Base-by-base conservation (phyloP, 2,888 invertebrate species). In the Drosophila yooni region DNA sequence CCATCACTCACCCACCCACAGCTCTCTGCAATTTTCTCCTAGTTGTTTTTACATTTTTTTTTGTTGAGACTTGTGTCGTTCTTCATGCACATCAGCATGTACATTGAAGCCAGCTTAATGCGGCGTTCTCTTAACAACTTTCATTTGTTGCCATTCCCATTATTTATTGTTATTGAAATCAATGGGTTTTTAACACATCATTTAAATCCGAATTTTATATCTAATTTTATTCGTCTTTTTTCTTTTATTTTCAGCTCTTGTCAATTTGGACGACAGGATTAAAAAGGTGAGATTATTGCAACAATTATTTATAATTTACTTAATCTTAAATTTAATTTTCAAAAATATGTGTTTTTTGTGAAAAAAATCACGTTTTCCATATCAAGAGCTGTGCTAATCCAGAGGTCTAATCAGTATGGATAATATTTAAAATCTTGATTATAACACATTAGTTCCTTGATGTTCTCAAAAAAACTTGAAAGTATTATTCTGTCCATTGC, bases 101-200 rank as follows among this genome's bases (percentile, higher is more conserved):
- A 40, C 76, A 69, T 70, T 83, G 64, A 72, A 80, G 83, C 70
- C 86, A 70, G 79, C 86, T 86, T 85, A 88, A 76, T 83, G 71
- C 73, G 69, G n/a, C 60, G 36, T 64, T 74, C 40, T 59, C 52
- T 65, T 79, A 70, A 52, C 70, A 74, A 62, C 59, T 70, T 64
- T 64, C 40, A 51, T 50, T 59, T 31, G 53, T 50, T 70, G 58
- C 29, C 48, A 52, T 33, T 33, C n/a, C 11, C 43, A 34, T 56
- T 13, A 1, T 27, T 1, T 13, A n/a, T 56, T 38, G n/a, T 25
- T 29, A 31, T 38, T 31, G 15, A 34, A 51, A 58, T 58, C n/a
- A 40, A 67, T 31, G 18, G 15, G n/a, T 8, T 46, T 21, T 7
- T 21, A 57, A 40, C 29, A 27, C 18, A 36, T 51, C 31, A 58